These are phyloP conservation scores for Frieseomelitta varia DNA, from an alignment of 1,140 invertebrate genomes.

Conservation along the genomic window DNA sequence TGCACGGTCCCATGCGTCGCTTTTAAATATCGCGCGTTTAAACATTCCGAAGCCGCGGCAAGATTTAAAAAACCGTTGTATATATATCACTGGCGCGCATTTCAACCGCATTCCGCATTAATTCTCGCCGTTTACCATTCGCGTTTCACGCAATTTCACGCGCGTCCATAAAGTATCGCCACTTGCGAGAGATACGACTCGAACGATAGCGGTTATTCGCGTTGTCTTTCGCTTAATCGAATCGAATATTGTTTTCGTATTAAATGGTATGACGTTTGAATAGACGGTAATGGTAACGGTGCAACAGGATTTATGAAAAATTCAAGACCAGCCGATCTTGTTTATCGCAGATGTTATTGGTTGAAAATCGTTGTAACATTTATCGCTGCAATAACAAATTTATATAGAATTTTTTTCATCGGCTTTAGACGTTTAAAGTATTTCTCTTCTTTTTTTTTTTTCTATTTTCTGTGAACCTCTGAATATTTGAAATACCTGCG, in stretches of 20 bases:
- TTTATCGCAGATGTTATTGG: background rate
- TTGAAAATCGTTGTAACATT: background rate
- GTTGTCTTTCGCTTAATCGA: background rate
- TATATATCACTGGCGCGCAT: background rate
- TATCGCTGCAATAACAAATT: no score
- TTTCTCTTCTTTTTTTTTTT: background rate
- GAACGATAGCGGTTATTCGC: background rate
- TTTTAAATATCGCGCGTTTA: constrained; percentile 30
- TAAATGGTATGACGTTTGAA: background rate
- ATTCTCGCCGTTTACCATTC: constrained; percentile 6
- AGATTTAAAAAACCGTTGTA: constrained; percentile 23
- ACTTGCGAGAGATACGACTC: background rate
- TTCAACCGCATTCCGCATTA: constrained; percentile 6
- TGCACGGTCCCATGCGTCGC: constrained; percentile 15
- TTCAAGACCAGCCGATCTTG: background rate
- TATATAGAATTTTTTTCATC: no score
- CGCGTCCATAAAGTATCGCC: background rate
- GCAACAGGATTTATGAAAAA: background rate
- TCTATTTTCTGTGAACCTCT: background rate
- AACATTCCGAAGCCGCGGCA: constrained; percentile 1
- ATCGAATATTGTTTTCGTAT: background rate
- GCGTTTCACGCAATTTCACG: constrained; percentile 17
- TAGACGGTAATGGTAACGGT: background rate
- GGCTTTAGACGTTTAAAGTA: no score
- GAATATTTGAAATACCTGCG: no score